Evolutionary conservation across 1,140 invertebrate species (phyloP), one percentile per base, ranked within the genome.

Genomic region (Orussus abietinus): DNA sequence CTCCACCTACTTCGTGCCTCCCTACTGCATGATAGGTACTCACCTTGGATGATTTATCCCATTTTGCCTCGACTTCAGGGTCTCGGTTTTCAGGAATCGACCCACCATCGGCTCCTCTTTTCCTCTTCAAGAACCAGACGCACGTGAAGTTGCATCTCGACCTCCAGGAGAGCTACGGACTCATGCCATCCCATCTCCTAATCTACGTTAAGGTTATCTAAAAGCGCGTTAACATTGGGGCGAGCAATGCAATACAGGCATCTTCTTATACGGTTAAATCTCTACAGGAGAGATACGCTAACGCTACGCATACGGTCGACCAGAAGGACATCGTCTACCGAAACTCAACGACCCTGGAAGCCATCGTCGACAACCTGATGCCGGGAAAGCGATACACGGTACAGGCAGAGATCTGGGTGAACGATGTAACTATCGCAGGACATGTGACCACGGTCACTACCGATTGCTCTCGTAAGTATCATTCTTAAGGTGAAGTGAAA

Each of bases 11-110:
- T 31, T 48, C 10, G 0, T 55, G 13, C 42, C 45, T 6, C 56
- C 53, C 1, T 37, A 39, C 3, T 58, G 56, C 29, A 32, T 49
- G 38, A 30, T 2, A 30, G 46, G 56, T 58, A 54, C 14, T 0
- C 3, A 15, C 18, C 26, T 7, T 36, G n/a, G 7, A 11, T 15
- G 7, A 18, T 0, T 2, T 2, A 3, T 18, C n/a, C 30, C 14
- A 4, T 21, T 22, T 17, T 15, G 0, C 0, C 17, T 14, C 6
- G 7, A 12, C 20, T 11, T n/a, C 33, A 9, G 3, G 10, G 4
- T 25, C 34, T 30, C n/a, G n/a, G n/a, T 35, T 20, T 11, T n/a
- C 9, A 53, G 51, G n/a, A 1, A 29, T 51, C 9, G 18, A 32
- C 0, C n/a, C 9, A 0, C 30, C 7, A 2, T 17, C 25, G 1